Percentiles rank a stretch among this genome's conserved stretches.
phyloP scores from a whole-genome alignment of 1,140 invertebrate species.

The Pinna nobilis region DNA sequence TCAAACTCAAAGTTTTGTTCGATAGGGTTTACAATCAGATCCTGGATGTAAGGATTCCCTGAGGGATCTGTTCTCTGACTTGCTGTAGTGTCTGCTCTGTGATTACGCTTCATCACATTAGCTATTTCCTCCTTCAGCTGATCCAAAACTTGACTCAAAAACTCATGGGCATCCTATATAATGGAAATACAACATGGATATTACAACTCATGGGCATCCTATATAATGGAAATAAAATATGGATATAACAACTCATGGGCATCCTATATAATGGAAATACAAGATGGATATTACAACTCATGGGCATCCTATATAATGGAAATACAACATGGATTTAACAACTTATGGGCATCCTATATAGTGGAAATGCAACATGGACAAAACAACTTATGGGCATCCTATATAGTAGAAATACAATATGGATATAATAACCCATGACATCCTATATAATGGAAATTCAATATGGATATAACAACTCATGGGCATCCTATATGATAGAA shows the following conservation, averaged over 20 bases:
- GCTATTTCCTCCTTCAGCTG: slow-evolving; percentile 71
- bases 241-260: too few relatives aligned
- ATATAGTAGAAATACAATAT: too few relatives aligned
- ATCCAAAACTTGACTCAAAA: slow-evolving; percentile 69
- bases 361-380: too few relatives aligned
- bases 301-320: not conserved
- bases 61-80: slow-evolving; percentile 5
- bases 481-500: slow-evolving; percentile 67
- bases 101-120: slow-evolving; percentile 53
- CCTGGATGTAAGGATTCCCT: not conserved
- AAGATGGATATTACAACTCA: too few relatives aligned
- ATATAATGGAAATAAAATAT: too few relatives aligned
- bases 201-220: not conserved
- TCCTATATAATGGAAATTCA: too few relatives aligned
- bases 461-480: slow-evolving; percentile 72
- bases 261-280: too few relatives aligned
- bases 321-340: too few relatives aligned
- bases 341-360: too few relatives aligned
- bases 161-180: slow-evolving; percentile 73
- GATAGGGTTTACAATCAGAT: slow-evolving; percentile 62
- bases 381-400: too few relatives aligned
- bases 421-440: too few relatives aligned
- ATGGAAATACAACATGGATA: not conserved
- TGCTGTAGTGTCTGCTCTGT: slow-evolving; percentile 45
- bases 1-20: slow-evolving; percentile 72